phyloP scores from a whole-genome alignment of 1,140 invertebrate genomes.

The Himalopsyche phryganea region DNA sequence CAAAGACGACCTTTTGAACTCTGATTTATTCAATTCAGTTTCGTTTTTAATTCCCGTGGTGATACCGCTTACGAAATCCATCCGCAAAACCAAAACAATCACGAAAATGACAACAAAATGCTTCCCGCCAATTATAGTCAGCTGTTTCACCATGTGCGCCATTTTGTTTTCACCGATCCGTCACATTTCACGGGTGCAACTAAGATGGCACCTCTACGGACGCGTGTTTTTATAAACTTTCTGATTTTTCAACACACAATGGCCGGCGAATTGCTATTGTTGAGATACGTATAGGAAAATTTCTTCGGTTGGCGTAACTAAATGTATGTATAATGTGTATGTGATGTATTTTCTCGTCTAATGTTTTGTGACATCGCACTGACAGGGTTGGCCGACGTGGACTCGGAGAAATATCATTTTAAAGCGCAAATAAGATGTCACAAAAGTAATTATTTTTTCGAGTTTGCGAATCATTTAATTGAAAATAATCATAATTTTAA shows the following conservation, averaged over 20 bases:
- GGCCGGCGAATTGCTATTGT: slow-evolving; percentile 15
- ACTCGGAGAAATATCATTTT: no score
- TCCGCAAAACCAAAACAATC: background rate
- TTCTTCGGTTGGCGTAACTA: slow-evolving; percentile 19
- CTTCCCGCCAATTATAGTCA: slow-evolving; percentile 1
- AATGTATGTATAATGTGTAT: slow-evolving; percentile 2
- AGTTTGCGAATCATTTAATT: no score
- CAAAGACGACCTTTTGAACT: background rate
- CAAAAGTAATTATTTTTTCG: no score
- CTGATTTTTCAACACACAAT: slow-evolving; percentile 21
- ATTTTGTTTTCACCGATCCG: slow-evolving; percentile 7
- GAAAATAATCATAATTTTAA: no score
- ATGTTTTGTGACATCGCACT: slow-evolving; percentile 17
- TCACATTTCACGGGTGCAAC: slow-evolving; percentile 18
- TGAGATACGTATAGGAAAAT: background rate
- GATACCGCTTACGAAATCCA: slow-evolving; percentile 3
- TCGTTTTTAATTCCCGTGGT: slow-evolving; percentile 15
- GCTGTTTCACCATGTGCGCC: background rate
- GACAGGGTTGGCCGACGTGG: no score
- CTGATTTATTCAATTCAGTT: slow-evolving; percentile 8
- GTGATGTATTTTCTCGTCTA: slow-evolving; percentile 10
- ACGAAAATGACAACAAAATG: slow-evolving; percentile 9
- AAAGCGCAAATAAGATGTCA: no score
- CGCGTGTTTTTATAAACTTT: slow-evolving; percentile 28
- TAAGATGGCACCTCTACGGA: background rate